Percentiles rank a stretch among this genome's conserved stretches.
Conservation (phyloP, 2,797 vertebrate species). For the Balearica regulorum region DNA sequence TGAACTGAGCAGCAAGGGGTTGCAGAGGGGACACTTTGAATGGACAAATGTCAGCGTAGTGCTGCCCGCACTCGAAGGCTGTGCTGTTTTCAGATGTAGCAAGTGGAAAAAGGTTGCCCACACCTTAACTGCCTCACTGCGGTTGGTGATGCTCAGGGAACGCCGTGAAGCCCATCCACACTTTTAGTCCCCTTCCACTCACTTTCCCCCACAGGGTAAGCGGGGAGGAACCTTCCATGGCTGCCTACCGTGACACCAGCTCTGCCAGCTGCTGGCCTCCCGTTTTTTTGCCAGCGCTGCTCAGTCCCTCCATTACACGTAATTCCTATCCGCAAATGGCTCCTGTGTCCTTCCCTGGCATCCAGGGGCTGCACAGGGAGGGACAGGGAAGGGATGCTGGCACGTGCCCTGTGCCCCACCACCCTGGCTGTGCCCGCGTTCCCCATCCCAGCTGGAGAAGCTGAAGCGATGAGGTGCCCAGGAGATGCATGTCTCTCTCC, state of each 20-base stretch:
- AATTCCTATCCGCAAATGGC: background rate
- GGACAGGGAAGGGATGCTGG: background rate
- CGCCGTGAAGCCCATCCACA: fast-evolving
- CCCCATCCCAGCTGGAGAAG: fast-evolving
- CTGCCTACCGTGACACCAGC: background rate
- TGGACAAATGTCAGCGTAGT: background rate
- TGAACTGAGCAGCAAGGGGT: background rate
- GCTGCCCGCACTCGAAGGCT: background rate
- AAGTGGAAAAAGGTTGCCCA: background rate
- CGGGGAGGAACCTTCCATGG: fast-evolving
- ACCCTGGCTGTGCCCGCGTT: fast-evolving
- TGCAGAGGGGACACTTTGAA: background rate
- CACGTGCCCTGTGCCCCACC: too few species aligned
- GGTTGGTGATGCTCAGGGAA: background rate
- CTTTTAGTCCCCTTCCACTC: background rate
- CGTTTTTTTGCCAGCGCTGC: background rate
- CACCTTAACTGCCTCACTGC: background rate
- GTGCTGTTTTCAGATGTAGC: background rate
- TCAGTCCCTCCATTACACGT: background rate
- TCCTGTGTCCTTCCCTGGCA: background rate
- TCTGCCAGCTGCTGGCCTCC: background rate
- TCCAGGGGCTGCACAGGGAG: background rate
- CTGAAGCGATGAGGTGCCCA: background rate
- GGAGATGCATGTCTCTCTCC: background rate
- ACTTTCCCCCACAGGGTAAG: background rate